phyloP scores from a whole-genome alignment of 2,888 invertebrate genomes.

The Chesias legatella region DNA sequence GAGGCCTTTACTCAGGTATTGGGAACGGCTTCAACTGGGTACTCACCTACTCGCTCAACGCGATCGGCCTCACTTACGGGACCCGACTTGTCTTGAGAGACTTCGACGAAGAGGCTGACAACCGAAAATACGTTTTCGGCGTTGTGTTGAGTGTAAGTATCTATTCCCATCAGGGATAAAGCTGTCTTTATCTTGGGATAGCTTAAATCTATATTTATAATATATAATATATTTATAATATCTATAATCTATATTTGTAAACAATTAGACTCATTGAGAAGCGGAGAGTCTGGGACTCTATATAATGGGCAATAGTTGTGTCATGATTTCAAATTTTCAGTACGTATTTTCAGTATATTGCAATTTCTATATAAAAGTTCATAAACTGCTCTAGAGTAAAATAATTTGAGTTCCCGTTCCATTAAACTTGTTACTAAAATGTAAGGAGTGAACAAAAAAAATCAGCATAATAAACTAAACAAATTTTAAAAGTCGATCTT shows the following conservation, averaged over 20 bases:
- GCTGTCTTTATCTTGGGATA: constrained; percentile 28
- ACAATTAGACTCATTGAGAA: constrained; percentile 71
- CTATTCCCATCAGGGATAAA: too few species aligned
- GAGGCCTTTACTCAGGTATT: constrained; percentile 84
- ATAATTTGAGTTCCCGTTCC: too few species aligned
- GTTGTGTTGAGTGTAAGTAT: constrained; percentile 83
- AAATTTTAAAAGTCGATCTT: too few species aligned
- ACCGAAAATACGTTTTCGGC: constrained; percentile 83
- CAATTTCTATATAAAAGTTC: too few species aligned
- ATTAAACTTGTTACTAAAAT: too few species aligned
- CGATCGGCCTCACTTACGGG: constrained; percentile 89
- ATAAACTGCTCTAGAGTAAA: too few species aligned
- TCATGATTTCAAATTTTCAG: constrained; percentile 3
- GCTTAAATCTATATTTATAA: neutral
- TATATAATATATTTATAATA: neutral
- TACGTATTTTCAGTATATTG: too few species aligned
- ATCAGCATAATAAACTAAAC: too few species aligned
- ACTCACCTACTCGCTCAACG: constrained; percentile 86
- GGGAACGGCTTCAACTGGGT: constrained; percentile 88
- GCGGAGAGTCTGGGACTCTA: constrained; percentile 41
- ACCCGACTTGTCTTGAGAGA: constrained; percentile 84
- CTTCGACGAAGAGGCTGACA: constrained; percentile 75
- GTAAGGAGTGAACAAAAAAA: too few species aligned
- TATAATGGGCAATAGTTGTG: constrained; percentile 4
- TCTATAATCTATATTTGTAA: constrained; percentile 10